phyloP scores from a whole-genome alignment of 2,113 vertebrate genomes.

The Lucifuga dentata region DNA sequence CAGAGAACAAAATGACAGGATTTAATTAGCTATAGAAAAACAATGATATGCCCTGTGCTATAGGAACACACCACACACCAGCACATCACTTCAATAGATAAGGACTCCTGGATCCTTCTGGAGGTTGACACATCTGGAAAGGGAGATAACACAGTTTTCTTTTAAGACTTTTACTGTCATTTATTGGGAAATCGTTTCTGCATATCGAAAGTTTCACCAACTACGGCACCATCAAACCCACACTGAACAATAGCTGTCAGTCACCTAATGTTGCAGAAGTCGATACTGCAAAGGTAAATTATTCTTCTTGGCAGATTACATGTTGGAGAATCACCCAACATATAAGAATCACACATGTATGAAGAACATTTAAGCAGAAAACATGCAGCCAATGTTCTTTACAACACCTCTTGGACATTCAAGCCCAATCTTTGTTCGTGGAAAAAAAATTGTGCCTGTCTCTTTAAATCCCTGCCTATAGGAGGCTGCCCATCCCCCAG shows the following conservation, averaged over 20 bases:
- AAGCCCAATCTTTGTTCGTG: constrained; percentile 69
- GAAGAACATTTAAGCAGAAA: constrained; percentile 16
- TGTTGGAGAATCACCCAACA: not conserved
- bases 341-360: not conserved
- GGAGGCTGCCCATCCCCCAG: constrained; percentile 78
- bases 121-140: constrained; percentile 58
- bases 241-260: constrained; percentile 51
- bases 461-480: constrained; percentile 81
- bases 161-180: constrained; percentile 29
- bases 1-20: constrained; percentile 40
- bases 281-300: constrained; percentile 8
- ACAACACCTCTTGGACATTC: constrained; percentile 32
- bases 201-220: constrained; percentile 17
- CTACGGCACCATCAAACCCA: too few species aligned
- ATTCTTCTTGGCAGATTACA: constrained; percentile 2
- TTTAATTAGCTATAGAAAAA: constrained; percentile 63
- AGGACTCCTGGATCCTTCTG: constrained; percentile 26
- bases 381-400: constrained; percentile 13
- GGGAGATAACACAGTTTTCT: constrained; percentile 56
- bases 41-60: constrained; percentile 47
- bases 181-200: not conserved
- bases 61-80: constrained; percentile 14
- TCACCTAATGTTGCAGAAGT: constrained; percentile 8
- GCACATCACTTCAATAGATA: constrained; percentile 43
- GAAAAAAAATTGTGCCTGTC: constrained; percentile 74